Percentiles rank a stretch among this genome's conserved stretches.
Conservation (phyloP, 2,888 invertebrate genomes). For the Lasioglossum morio region DNA sequence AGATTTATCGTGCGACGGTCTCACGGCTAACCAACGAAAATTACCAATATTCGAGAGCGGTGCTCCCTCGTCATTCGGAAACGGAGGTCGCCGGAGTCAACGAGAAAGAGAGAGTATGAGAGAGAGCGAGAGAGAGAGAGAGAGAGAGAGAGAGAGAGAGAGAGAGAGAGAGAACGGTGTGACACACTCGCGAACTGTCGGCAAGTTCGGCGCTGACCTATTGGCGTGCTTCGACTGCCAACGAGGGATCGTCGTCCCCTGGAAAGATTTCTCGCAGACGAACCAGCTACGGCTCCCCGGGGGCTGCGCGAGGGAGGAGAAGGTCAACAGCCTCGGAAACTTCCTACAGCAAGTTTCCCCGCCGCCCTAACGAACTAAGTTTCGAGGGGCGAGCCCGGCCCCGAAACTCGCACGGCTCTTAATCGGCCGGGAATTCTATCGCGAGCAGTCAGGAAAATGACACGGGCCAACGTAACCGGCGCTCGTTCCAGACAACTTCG, state of each 20-base stretch:
- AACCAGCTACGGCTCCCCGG: conserved; percentile 33
- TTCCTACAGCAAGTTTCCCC: conserved; percentile 62
- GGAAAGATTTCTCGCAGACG: conserved; percentile 57
- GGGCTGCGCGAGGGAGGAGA: conserved; percentile 54
- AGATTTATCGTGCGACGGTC: neutral
- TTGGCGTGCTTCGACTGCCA: conserved; percentile 33
- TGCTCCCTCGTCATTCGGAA: neutral
- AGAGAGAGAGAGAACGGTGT: neutral
- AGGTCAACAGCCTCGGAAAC: conserved; percentile 65
- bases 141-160: neutral
- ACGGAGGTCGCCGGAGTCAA: neutral
- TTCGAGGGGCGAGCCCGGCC: conserved; percentile 64
- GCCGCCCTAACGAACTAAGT: conserved; percentile 75
- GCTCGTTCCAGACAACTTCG: neutral
- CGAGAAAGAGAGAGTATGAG: neutral
- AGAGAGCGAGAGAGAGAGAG: neutral
- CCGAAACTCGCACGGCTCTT: conserved; percentile 60
- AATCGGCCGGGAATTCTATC: conserved; percentile 59
- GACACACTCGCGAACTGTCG: neutral
- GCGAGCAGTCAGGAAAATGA: conserved; percentile 40
- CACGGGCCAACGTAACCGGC: conserved; percentile 25
- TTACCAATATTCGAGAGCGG: neutral
- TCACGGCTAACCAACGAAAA: neutral
- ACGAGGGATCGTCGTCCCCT: conserved; percentile 37
- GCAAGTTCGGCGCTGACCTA: conserved; percentile 39